These are phyloP conservation scores for Scalopus aquaticus DNA, from an alignment of 2,113 vertebrate genomes.

Conservation along the genomic window DNA sequence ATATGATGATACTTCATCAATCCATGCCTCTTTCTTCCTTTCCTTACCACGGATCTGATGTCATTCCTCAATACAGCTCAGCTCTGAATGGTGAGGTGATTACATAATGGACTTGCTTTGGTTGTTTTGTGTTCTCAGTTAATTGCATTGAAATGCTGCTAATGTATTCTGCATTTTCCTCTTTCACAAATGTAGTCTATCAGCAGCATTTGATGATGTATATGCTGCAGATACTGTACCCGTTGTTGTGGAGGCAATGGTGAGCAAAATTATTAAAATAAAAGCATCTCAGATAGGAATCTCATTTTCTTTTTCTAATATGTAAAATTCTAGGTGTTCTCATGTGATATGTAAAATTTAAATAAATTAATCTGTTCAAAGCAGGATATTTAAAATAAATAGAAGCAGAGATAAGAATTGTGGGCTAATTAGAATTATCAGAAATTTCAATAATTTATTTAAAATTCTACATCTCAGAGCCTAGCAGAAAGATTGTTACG, in stretches of 20 bases:
- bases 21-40: slow-evolving; percentile 43
- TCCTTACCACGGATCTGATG: slow-evolving; percentile 56
- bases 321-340: not conserved
- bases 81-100: slow-evolving; percentile 43
- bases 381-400: not conserved
- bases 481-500: not conserved
- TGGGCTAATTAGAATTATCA: not conserved
- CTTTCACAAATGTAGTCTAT: slow-evolving; percentile 30
- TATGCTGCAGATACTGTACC: not conserved
- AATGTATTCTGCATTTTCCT: slow-evolving; percentile 45
- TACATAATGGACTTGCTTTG: slow-evolving; percentile 37
- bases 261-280: not conserved
- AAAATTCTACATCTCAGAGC: not conserved
- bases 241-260: not conserved
- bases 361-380: not conserved
- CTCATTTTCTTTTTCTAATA: not conserved
- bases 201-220: not conserved
- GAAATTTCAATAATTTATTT: not conserved
- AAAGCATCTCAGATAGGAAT: not conserved
- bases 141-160: slow-evolving; percentile 63
- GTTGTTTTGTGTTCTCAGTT: slow-evolving; percentile 48
- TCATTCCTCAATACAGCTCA: slow-evolving; percentile 59
- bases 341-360: not conserved
- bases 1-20: slow-evolving; percentile 42
- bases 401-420: not conserved